Conservation (phyloP, 2,888 invertebrate species). For the Torymus auratus region DNA sequence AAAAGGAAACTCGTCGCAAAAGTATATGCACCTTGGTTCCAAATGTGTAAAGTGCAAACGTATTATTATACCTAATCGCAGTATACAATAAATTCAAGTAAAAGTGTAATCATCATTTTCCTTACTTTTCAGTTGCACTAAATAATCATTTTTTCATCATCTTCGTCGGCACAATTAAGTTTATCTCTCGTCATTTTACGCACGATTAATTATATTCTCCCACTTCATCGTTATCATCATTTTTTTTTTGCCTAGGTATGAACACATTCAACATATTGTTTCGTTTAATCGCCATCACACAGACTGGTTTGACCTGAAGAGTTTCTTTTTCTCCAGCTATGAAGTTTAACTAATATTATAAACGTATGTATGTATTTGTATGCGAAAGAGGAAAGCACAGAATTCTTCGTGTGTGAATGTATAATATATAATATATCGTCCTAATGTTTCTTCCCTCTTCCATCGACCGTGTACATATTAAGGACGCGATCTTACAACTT, state of each 20-base stretch:
- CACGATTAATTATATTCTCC: slow-evolving; percentile 32
- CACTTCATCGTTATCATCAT: slow-evolving; percentile 53
- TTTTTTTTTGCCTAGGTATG: slow-evolving; percentile 66
- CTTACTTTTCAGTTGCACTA: slow-evolving; percentile 20
- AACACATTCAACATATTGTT: slow-evolving; percentile 72
- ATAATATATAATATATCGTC: slow-evolving; percentile 10
- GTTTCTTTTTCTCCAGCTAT: slow-evolving; percentile 58
- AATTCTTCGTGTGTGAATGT: slow-evolving; percentile 47
- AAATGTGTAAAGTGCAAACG: slow-evolving; percentile 40
- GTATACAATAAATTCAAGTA: slow-evolving; percentile 58
- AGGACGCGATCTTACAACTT: slow-evolving; percentile 25
- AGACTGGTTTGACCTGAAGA: slow-evolving; percentile 64
- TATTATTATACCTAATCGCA: slow-evolving; percentile 56
- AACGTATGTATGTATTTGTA: slow-evolving; percentile 26
- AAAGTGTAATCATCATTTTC: slow-evolving; percentile 60
- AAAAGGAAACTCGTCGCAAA: too few relatives aligned
- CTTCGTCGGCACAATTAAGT: slow-evolving; percentile 24
- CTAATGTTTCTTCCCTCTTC: slow-evolving; percentile 48
- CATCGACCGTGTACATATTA: slow-evolving; percentile 34
- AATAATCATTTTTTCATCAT: slow-evolving; percentile 17
- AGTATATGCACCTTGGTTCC: not conserved
- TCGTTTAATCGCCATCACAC: slow-evolving; percentile 61
- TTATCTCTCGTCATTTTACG: slow-evolving; percentile 27
- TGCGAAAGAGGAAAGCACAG: slow-evolving; percentile 59
- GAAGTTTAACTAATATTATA: slow-evolving; percentile 51